Evolutionary conservation across 1,140 invertebrate species (phyloP).

Genomic region (Geopemphigus sp.): DNA sequence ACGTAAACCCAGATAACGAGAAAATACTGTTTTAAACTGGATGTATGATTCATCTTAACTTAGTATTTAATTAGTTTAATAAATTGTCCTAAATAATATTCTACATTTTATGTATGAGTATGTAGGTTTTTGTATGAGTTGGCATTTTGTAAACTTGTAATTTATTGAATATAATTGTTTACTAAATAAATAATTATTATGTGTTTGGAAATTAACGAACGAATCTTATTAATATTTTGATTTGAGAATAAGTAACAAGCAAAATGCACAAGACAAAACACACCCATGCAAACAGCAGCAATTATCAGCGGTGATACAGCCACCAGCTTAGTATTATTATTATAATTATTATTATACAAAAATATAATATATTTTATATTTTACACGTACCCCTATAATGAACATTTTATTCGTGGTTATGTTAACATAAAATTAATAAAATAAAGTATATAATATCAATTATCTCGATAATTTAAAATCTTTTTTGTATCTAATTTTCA

Average conservation of each 20-base stretch:
- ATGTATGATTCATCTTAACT: too few species aligned
- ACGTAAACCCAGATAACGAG: too few species aligned
- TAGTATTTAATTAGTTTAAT: neutral
- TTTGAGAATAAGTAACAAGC: slow-evolving; percentile 34
- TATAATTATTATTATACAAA: slow-evolving; percentile 41
- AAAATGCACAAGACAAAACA: slow-evolving; percentile 42
- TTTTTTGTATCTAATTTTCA: neutral
- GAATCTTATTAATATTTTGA: slow-evolving; percentile 27
- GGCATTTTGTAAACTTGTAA: slow-evolving; percentile 14
- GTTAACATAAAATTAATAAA: slow-evolving; percentile 4
- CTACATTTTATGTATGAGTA: neutral
- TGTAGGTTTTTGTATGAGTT: slow-evolving; percentile 19
- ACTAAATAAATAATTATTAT: neutral
- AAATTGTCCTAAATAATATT: neutral
- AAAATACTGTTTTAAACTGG: too few species aligned
- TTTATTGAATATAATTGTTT: slow-evolving; percentile 22
- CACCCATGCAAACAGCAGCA: slow-evolving; percentile 39
- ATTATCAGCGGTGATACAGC: neutral
- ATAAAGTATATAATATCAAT: neutral
- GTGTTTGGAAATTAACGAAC: slow-evolving; percentile 25
- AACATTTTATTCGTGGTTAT: neutral
- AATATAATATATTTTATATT: slow-evolving; percentile 44
- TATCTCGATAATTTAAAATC: neutral
- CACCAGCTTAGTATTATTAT: slow-evolving; percentile 10
- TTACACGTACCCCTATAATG: slow-evolving; percentile 23